These are phyloP conservation scores for Alviniconcha strummeri DNA, from an alignment of 2,888 invertebrate species.

Conservation along the genomic window DNA sequence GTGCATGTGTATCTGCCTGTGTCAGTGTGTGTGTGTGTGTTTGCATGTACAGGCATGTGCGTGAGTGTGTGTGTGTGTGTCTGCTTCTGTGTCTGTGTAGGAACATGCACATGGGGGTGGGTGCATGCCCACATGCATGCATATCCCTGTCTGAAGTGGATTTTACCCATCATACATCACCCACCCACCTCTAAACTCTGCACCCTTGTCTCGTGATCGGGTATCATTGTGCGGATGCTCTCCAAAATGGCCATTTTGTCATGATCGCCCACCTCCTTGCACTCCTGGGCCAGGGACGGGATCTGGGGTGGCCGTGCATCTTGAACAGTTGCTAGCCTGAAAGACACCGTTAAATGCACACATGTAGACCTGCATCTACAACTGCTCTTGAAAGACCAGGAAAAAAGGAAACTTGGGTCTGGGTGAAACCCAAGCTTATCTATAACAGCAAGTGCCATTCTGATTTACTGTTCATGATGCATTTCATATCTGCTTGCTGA, in stretches of 20 bases:
- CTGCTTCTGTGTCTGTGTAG: too few relatives aligned
- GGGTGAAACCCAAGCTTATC: too few relatives aligned
- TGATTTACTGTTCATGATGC: too few relatives aligned
- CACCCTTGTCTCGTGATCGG: slow-evolving; percentile 64
- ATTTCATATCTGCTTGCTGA: too few relatives aligned
- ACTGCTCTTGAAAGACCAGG: too few relatives aligned
- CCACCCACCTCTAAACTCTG: slow-evolving; percentile 62
- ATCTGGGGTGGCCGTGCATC: slow-evolving; percentile 82
- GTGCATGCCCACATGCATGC: too few relatives aligned
- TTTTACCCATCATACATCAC: too few relatives aligned
- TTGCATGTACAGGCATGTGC: slow-evolving; percentile 37
- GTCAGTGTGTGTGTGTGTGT: slow-evolving; percentile 83
- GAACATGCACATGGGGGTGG: too few relatives aligned
- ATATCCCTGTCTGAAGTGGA: too few relatives aligned
- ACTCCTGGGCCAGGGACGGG: slow-evolving; percentile 46
- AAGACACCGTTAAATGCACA: background rate
- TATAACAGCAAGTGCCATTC: too few relatives aligned
- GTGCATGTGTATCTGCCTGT: slow-evolving; percentile 91
- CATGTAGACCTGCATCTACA: background rate
- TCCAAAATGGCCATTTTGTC: slow-evolving; percentile 63
- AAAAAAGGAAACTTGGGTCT: too few relatives aligned
- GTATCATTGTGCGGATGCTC: slow-evolving; percentile 66
- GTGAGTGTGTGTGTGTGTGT: background rate
- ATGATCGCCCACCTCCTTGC: slow-evolving; percentile 47
- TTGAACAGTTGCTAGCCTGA: slow-evolving; percentile 95